Percentiles rank a stretch among this genome's conserved stretches.
phyloP scores from a whole-genome alignment of 2,888 invertebrate species.

The Nineta flava region DNA sequence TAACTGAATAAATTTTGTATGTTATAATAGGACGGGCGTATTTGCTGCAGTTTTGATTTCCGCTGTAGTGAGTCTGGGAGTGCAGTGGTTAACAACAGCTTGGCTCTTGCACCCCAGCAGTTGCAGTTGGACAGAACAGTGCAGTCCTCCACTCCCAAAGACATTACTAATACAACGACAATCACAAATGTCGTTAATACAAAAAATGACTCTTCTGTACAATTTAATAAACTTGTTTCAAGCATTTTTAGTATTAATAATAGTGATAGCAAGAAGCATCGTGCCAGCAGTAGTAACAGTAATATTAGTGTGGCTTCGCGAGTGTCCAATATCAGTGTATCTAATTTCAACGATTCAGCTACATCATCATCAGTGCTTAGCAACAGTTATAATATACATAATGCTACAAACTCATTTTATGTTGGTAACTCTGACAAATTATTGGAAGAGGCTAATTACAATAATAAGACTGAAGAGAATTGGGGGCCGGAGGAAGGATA shows the following conservation, averaged over 20 bases:
- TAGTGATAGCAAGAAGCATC: constrained; percentile 9
- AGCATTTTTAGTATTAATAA: constrained; percentile 9
- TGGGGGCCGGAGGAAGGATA: constrained; percentile 4
- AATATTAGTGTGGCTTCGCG: constrained; percentile 6
- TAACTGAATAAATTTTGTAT: constrained; percentile 7
- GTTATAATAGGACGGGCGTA: constrained; percentile 27
- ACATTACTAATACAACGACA: background rate
- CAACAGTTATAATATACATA: background rate
- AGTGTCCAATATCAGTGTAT: constrained; percentile 15
- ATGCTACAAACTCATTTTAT: background rate
- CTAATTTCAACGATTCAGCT: constrained; percentile 3
- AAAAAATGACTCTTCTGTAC: background rate
- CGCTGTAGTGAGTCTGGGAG: constrained; percentile 25
- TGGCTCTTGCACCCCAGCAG: constrained; percentile 18
- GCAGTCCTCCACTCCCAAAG: constrained; percentile 11
- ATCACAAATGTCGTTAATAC: background rate
- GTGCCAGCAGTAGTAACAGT: constrained; percentile 1
- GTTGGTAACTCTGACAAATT: constrained; percentile 18
- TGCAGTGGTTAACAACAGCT: constrained; percentile 26
- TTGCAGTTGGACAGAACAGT: background rate
- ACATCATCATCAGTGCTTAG: constrained; percentile 1
- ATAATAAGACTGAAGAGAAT: constrained; percentile 18
- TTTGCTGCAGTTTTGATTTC: constrained; percentile 31
- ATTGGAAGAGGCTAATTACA: constrained; percentile 11
- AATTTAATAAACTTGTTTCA: constrained; percentile 8